A percentile compares a stretch with the other conserved stretches of the same genome.
Conservation (phyloP, 1,140 invertebrate species). For the Meteorus sp. region DNA sequence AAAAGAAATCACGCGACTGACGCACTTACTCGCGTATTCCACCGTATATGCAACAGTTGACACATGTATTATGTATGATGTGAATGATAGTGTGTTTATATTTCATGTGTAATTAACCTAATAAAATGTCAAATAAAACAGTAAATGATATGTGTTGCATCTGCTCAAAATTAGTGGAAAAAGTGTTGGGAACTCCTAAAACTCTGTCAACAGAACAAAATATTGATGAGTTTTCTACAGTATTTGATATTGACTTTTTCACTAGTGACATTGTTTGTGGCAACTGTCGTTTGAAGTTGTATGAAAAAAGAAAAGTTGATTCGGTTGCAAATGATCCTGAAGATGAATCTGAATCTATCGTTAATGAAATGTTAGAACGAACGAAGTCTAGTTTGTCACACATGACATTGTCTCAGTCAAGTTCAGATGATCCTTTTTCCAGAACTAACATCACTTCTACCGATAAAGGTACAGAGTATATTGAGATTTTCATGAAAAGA, state of each 20-base stretch:
- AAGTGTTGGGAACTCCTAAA: slow-evolving; percentile 20
- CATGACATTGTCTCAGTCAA: slow-evolving; percentile 21
- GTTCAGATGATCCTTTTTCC: slow-evolving; percentile 20
- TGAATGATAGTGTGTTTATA: background rate
- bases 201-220: slow-evolving; percentile 18
- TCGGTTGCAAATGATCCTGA: background rate
- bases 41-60: background rate
- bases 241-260: slow-evolving; percentile 16
- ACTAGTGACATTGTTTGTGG: slow-evolving; percentile 21
- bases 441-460: background rate
- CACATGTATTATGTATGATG: background rate
- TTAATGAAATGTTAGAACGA: slow-evolving; percentile 17
- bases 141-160: slow-evolving; percentile 20
- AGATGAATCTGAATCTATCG: slow-evolving; percentile 9
- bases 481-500: slow-evolving; percentile 23
- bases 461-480: slow-evolving; percentile 16
- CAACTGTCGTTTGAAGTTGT: slow-evolving; percentile 13
- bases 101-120: slow-evolving; percentile 13
- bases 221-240: slow-evolving; percentile 12
- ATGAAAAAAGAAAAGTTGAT: slow-evolving; percentile 21
- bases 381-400: slow-evolving; percentile 17
- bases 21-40: too few relatives aligned
- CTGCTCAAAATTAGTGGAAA: slow-evolving; percentile 21
- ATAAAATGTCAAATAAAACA: slow-evolving; percentile 17
- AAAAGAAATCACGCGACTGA: background rate